A percentile compares a stretch with the other conserved stretches of the same genome.
phyloP scores from a whole-genome alignment of 2,113 vertebrate species.

The Craseonycteris thonglongyai region DNA sequence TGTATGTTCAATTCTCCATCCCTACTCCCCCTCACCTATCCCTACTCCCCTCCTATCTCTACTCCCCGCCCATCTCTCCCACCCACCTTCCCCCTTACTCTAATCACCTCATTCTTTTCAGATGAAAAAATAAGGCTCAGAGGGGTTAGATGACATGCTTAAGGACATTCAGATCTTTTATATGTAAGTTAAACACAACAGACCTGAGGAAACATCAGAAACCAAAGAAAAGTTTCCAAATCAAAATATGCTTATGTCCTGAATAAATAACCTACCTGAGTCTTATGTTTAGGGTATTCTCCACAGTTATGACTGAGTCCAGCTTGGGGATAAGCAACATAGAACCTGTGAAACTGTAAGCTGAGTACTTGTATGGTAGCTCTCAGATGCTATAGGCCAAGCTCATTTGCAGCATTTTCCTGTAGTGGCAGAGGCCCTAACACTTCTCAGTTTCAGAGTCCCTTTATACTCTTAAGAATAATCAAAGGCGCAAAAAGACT shows the following conservation, averaged over 20 bases:
- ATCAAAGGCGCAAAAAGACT: neutral
- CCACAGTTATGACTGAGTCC: neutral
- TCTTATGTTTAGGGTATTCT: neutral
- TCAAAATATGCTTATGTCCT: neutral
- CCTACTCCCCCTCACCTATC: no score
- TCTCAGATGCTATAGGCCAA: neutral
- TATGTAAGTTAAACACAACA: neutral
- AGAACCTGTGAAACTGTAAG: neutral
- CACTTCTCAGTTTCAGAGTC: neutral
- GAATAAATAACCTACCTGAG: neutral
- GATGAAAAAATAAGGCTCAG: neutral
- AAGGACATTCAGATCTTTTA: neutral
- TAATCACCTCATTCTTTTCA: neutral
- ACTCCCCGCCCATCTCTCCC: no score
- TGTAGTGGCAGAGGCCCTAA: neutral
- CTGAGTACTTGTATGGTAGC: neutral
- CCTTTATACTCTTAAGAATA: neutral
- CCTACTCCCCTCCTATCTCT: no score
- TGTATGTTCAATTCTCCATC: no score
- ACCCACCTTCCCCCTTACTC: no score
- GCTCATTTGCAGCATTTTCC: neutral
- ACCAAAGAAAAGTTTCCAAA: neutral
- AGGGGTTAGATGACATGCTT: neutral
- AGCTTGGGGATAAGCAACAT: neutral
- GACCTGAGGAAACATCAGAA: neutral